phyloP scores from a whole-genome alignment of 2,888 invertebrate genomes.

The Cynaeus angustus region DNA sequence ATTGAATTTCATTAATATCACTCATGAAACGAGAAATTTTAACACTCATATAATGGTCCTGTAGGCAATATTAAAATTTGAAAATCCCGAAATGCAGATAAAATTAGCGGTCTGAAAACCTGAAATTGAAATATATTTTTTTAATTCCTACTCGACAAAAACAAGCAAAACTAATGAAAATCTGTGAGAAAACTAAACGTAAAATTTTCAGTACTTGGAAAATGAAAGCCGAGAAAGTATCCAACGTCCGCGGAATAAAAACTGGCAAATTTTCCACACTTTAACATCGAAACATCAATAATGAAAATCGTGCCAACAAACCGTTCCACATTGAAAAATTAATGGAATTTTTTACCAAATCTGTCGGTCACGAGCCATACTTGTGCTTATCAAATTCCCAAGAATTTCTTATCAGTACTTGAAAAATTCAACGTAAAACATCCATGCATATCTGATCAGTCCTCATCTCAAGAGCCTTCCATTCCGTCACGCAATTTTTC shows the following conservation, averaged over 20 bases:
- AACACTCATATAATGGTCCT: no score
- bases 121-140: no score
- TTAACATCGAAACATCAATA: constrained; percentile 1
- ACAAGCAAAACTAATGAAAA: no score
- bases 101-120: no score
- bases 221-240: no score
- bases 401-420: background rate
- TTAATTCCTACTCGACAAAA: no score
- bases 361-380: constrained; percentile 12
- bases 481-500: constrained; percentile 38
- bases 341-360: constrained; percentile 25
- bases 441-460: constrained; percentile 4
- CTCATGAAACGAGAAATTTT: no score
- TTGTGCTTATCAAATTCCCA: constrained; percentile 32
- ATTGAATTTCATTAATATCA: no score
- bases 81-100: no score
- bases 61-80: no score
- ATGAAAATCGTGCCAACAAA: constrained; percentile 4
- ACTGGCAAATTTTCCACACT: constrained; percentile 3
- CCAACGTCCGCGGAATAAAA: background rate
- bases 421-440: constrained; percentile 20
- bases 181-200: no score
- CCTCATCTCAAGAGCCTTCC: background rate
- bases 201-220: no score
- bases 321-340: constrained; percentile 17